Base-by-base conservation (phyloP, 2,113 vertebrate genomes). In the Cryptotis parvus region DNA sequence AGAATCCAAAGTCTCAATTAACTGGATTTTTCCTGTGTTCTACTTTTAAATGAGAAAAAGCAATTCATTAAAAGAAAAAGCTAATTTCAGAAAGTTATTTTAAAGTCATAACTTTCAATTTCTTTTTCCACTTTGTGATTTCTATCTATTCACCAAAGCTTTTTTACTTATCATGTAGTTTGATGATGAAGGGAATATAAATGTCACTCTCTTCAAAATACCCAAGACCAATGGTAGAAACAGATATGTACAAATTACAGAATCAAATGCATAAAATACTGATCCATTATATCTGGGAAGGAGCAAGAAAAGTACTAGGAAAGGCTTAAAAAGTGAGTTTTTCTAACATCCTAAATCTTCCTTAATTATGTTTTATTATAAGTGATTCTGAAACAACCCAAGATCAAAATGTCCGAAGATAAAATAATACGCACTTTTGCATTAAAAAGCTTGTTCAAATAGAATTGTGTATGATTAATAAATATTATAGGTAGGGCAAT, bases 41-140 rank as follows among this genome's bases (percentile, higher is more conserved):
- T 37, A 95, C 75, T 94, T 93, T 94, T 84, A 93, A 61, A 45
- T 80, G 10, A 80, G 5, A 22, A 78, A 93, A 63, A n/a, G 9
- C 31, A 72, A 85, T 91, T 90, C 41, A 43, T 81, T 84, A 85
- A 78, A 78, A 31, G 29, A n/a, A 37, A 33, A 73, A 75, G 52
- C 9, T 74, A 79, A 80, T 70, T 87, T 84, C 26, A 78, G 26
- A 12, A 6, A 33, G 35, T 92, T 85, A n/a, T 63, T 69, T 18
- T 65, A 84, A 84, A 87, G 78, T 35, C 26, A 74, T n/a, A 90
- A 76, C 9, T 66, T 90, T 89, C 18, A 94, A 16, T 11, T 0
- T 82, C 63, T 49, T 92, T 78, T 49, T 81, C 68, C 35, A 86
- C 76, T 31, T 18, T 14, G 58, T 2, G 41, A 52, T 87, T 1